Evolutionary conservation across 2,113 vertebrate genomes (phyloP), one percentile per base, ranked within the genome.

Genomic region (Vicugna pacos): DNA sequence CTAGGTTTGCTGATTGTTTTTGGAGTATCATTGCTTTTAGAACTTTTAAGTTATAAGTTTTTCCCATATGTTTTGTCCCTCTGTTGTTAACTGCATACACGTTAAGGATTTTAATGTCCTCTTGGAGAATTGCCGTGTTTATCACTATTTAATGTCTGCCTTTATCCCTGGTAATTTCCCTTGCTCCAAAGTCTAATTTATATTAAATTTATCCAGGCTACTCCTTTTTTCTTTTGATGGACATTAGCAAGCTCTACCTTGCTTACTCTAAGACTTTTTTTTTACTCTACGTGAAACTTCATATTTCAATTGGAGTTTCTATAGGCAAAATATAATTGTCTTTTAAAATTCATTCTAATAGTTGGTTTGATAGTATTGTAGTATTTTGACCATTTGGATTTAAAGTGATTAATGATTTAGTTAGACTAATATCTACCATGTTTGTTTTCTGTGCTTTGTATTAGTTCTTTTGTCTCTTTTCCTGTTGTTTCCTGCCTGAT

Each of bases 221-320:
- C 32, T 69, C 16, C 22, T 35, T 46, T 7, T 69, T 69, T 85
- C 8, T 85, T 13, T 28, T 69, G 22, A 85, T 85, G 69, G n/a
- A 17, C 48, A n/a, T 52, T 77, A 48, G 14, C 48, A 69, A 35
- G 65, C 48, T 85, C 12, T 85, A 38, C 10, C 14, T 85, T 85
- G 52, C 14, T 85, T 85, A 54, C 48, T 54, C 22, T 54, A 85
- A 19, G 32, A 16, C 48, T 85, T 69, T 9, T 54, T 50, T 38
- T 54, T 69, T 35, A 54, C 69, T 48, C 64, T 86, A 54, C 54
- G 38, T 86, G n/a, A 70, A 86, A 54, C n/a, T 52, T 85, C 26
- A 70, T 30, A 86, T 86, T 86, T 86, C 60, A 75, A 62, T 75
- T 75, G 28, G 30, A 75, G 75, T 75, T 88, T 88, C 38, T 76